These are phyloP conservation scores for Butorides virescens DNA, from an alignment of 2,113 vertebrate genomes.

Conservation along the genomic window DNA sequence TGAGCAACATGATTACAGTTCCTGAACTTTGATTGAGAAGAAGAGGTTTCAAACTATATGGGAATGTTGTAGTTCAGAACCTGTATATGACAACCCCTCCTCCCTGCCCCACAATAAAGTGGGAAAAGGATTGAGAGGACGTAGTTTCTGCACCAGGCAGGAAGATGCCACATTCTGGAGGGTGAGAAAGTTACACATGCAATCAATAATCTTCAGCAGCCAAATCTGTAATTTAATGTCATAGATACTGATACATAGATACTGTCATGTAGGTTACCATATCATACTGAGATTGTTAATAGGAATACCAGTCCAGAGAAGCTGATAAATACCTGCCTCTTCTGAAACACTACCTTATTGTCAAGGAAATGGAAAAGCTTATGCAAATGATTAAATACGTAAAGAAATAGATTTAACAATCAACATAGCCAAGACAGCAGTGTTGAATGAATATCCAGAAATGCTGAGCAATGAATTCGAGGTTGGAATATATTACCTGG, in stretches of 20 bases:
- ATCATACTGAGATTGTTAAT: neutral
- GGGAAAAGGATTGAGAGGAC: neutral
- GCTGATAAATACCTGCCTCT: neutral
- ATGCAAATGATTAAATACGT: neutral
- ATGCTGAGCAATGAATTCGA: neutral
- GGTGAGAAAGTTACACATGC: neutral
- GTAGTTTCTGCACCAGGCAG: neutral
- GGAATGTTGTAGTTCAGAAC: neutral
- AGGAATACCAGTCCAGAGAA: neutral
- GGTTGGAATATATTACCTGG: neutral
- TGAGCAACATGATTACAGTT: neutral
- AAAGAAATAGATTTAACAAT: neutral
- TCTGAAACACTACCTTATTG: neutral
- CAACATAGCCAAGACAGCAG: neutral
- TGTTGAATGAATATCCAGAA: neutral
- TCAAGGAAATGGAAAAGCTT: neutral
- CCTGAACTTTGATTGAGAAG: neutral
- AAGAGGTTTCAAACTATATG: neutral
- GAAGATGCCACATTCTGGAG: neutral
- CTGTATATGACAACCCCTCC: neutral
- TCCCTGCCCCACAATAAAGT: neutral
- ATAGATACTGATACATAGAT: neutral
- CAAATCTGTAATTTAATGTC: neutral
- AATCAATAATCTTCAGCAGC: neutral
- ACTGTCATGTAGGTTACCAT: neutral